A percentile compares a stretch with the other conserved stretches of the same genome.
Conservation (phyloP, 1,140 invertebrate species). For the Harlomillsia oculata region DNA sequence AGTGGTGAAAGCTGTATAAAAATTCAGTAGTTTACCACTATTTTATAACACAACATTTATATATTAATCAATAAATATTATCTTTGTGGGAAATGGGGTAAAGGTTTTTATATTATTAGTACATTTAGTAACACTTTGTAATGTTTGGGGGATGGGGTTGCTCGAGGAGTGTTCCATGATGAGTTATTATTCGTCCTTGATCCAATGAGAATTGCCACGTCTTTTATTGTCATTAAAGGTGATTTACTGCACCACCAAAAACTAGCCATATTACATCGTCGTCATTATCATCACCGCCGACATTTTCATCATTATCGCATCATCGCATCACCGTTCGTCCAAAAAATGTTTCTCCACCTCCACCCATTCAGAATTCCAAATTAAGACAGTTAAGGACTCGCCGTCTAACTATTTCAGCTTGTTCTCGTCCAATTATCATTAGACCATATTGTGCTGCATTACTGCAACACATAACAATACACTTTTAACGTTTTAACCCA, state of each 20-base stretch:
- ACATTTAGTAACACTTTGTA: not conserved
- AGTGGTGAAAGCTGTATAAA: slow-evolving; percentile 8
- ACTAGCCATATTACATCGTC: too few species aligned
- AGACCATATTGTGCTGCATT: too few species aligned
- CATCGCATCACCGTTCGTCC: not conserved
- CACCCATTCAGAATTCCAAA: slow-evolving; percentile 9
- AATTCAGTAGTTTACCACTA: not conserved
- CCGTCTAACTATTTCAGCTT: not conserved
- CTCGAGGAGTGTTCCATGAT: not conserved
- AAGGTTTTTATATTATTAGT: slow-evolving; percentile 2
- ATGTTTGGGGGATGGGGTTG: not conserved
- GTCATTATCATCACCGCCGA: too few species aligned
- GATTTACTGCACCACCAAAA: slow-evolving; percentile 10
- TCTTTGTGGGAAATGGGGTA: not conserved
- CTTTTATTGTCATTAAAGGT: slow-evolving; percentile 8
- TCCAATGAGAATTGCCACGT: slow-evolving; percentile 9
- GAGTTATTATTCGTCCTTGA: not conserved
- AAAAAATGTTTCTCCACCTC: not conserved
- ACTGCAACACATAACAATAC: too few species aligned
- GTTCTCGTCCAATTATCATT: not conserved
- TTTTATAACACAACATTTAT: not conserved
- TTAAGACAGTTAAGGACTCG: not conserved
- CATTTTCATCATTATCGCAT: slow-evolving; percentile 8
- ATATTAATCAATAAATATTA: not conserved
- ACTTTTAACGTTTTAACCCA: too few species aligned